These are phyloP conservation scores for Peromyscus maniculatus DNA, from an alignment of 2,113 vertebrate genomes.

Conservation along the genomic window DNA sequence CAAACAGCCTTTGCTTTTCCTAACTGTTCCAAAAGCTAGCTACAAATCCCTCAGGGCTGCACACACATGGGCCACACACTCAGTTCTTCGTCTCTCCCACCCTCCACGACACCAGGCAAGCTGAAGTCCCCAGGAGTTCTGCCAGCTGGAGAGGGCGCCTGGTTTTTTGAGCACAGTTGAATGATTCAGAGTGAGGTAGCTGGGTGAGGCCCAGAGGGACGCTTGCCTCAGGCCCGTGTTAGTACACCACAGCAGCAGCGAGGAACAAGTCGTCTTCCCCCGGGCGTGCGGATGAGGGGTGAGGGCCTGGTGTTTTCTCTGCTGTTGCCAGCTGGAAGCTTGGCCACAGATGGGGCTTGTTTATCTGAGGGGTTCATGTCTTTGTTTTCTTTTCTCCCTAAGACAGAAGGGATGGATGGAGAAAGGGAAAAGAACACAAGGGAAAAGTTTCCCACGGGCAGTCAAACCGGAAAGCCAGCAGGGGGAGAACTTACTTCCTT, in stretches of 20 bases:
- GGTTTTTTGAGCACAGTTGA: conserved; percentile 56
- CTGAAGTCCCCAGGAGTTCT: conserved; percentile 8
- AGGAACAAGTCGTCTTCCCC: not conserved
- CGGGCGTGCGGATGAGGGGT: not conserved
- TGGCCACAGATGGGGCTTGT: conserved; percentile 48
- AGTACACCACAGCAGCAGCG: not conserved
- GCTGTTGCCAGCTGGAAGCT: conserved; percentile 39
- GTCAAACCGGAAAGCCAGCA: conserved; percentile 12
- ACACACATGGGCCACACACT: conserved; percentile 19
- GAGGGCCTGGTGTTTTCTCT: not conserved
- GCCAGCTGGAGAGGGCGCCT: conserved; percentile 35
- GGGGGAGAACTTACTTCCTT: conserved; percentile 33
- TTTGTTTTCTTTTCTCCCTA: conserved; percentile 60
- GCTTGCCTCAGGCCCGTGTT: not conserved
- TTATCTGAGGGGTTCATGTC: conserved; percentile 10
- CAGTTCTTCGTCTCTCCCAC: conserved; percentile 2
- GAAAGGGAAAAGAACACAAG: not conserved
- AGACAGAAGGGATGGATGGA: not conserved
- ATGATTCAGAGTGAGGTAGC: not conserved
- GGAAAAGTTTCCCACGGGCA: not conserved
- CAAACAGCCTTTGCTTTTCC: conserved; percentile 53
- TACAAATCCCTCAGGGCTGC: conserved; percentile 36
- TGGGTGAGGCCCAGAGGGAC: not conserved
- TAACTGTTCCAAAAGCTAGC: conserved; percentile 58
- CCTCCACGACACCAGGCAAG: conserved; percentile 12